These are phyloP conservation scores for Numenius arquata DNA, from an alignment of 2,113 vertebrate genomes.

Conservation along the genomic window DNA sequence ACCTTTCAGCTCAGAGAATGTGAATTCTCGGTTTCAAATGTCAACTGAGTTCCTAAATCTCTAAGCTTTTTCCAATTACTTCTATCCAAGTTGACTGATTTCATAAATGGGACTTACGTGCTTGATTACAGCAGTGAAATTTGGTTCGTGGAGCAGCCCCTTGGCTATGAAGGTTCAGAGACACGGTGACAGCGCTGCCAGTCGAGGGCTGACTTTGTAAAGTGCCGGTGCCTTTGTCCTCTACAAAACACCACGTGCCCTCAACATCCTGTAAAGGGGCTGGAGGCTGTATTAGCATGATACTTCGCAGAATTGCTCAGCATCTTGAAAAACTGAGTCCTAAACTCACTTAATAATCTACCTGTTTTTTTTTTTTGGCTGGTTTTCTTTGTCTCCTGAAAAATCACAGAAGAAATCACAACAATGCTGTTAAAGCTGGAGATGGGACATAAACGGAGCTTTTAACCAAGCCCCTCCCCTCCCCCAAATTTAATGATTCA, in stretches of 20 bases:
- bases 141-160: neutral
- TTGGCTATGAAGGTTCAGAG: neutral
- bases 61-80: neutral
- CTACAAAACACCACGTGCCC: neutral
- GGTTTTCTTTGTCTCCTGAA: neutral
- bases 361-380: neutral
- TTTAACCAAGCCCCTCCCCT: neutral
- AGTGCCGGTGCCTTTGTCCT: neutral
- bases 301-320: neutral
- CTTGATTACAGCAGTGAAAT: neutral
- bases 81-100: neutral
- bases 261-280: neutral
- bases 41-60: neutral
- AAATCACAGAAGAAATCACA: neutral
- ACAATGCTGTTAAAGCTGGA: neutral
- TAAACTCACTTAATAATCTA: neutral
- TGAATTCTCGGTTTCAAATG: neutral
- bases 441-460: neutral
- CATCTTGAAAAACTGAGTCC: neutral
- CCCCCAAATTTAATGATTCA: neutral
- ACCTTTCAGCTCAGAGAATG: constrained; percentile 8
- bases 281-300: neutral
- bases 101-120: neutral
- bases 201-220: neutral
- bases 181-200: neutral